phyloP scores from a whole-genome alignment of 2,888 invertebrate species.

The Lasioglossum figueresi region DNA sequence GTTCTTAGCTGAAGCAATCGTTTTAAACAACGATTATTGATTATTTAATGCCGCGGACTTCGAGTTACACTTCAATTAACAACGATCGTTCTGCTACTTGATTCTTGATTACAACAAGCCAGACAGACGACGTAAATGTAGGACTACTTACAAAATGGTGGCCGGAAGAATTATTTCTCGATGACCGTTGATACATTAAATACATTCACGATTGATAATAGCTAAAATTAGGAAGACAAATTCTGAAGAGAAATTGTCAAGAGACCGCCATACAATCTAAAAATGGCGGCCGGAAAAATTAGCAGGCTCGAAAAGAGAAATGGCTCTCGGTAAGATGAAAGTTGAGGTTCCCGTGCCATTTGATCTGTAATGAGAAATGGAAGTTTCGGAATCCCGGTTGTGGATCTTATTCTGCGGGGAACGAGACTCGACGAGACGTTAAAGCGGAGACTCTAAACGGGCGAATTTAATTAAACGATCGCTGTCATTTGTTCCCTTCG shows the following conservation, averaged over 20 bases:
- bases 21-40: background rate
- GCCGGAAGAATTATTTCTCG: background rate
- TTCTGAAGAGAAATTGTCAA: background rate
- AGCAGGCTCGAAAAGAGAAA: background rate
- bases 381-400: background rate
- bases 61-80: background rate
- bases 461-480: slow-evolving; percentile 33
- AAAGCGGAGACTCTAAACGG: background rate
- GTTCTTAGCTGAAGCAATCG: background rate
- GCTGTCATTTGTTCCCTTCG: background rate
- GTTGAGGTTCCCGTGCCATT: background rate
- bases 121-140: background rate
- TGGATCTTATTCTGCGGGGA: background rate
- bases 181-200: background rate
- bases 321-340: background rate
- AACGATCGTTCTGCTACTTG: background rate
- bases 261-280: background rate
- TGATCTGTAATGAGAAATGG: background rate
- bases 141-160: background rate
- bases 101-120: background rate
- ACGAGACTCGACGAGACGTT: background rate
- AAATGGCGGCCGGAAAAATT: background rate
- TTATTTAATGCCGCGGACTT: background rate
- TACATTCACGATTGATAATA: background rate
- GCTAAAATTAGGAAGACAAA: background rate